Base-by-base conservation (phyloP, 2,888 invertebrate species). In the Tethea ocularis region DNA sequence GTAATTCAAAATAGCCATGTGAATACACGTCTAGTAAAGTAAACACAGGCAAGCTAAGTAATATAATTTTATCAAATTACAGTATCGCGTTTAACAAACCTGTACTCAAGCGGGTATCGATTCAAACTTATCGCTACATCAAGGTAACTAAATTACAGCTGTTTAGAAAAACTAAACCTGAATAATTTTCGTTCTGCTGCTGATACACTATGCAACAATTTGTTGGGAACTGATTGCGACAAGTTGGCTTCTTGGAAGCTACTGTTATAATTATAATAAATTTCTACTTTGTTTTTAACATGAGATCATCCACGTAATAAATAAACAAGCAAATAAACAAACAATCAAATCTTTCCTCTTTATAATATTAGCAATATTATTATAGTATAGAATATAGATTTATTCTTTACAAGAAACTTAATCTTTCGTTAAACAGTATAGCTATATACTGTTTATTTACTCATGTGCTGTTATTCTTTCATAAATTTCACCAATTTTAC, bases 141-240 rank as follows among this genome's bases (percentile, higher is more conserved):
- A 58, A 62, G 64, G 67, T 72, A 67, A 69, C 62, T 57, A 69
- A 63, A 67, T 68, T 66, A 70, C 63, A 67, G 52, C 41, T 24
- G 61, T 57, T 58, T 51, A 29, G 17, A 54, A 54, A 51, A 51
- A 52, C 33, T 26, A 41, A 54, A 46, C 17, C 46, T 46, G 46
- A 20, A 20, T 46, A 46, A 46, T 46, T 41, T 41, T 46, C 20
- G 46, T 20, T 46, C 10, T 1, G 46, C 46, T 20, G 10, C 2
- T 11, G 46, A 8, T 8, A 46, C 46, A 46, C 46, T 46, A 20
- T 10, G 46, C 46, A 10, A 46, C 46, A 10, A 10, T 10, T 17
- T 46, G 46, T 46, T 0, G 46, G 17, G 17, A n/a, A 46, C 46
- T 46, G 1, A 20, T 20, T 17, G 2, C 8, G 7, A 20, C 17